Evolutionary conservation across 2,888 invertebrate species (phyloP), one percentile per base, ranked within the genome.

Genomic region (Epistrophe grossulariae): DNA sequence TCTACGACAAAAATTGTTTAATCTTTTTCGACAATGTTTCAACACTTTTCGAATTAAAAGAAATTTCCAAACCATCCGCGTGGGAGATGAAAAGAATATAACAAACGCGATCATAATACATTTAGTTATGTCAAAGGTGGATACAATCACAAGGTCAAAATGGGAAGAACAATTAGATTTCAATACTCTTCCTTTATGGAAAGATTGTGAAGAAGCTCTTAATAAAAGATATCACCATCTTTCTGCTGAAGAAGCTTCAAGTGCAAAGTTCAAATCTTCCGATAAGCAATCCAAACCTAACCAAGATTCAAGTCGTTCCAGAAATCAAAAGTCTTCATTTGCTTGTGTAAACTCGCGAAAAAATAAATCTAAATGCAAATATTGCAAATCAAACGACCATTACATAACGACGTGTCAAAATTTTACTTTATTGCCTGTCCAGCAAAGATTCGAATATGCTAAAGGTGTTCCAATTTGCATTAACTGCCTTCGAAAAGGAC

Each of bases 371-470:
- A 66, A 66, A 48, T 48, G 48, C 31, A 4, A 50, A 31, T 66
- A 48, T n/a, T 66, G 66, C 4, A 66, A 66, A 17, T 48, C 66
- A 2, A 48, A n/a, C 17, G 48, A 66, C 4, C 70, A 52, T 35
- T 70, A 9, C 19, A 55, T 70, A 24, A 70, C 55, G 38, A 19
- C 70, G 40, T 70, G 70, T 11, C 70, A 70, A 50, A 28, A 52
- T n/a, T 68, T 68, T 52, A 5, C 50, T 35, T 8, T 31, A 31
- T 10, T 68, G 35, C 48, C 52, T 31, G 70, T 70, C 0, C 4
- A 40, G 52, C 52, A 70, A 10, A 52, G 70, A 52, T 70, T 55
- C 13, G 70, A 38, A 19, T 55, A 55, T 19, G 35, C 55, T 38
- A 55, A 70, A 15, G 40, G 55, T 70, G 70, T 52, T 7, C 70